Evolutionary conservation across 2,888 invertebrate species (phyloP).

Genomic region (Falcaria lacertinaria): DNA sequence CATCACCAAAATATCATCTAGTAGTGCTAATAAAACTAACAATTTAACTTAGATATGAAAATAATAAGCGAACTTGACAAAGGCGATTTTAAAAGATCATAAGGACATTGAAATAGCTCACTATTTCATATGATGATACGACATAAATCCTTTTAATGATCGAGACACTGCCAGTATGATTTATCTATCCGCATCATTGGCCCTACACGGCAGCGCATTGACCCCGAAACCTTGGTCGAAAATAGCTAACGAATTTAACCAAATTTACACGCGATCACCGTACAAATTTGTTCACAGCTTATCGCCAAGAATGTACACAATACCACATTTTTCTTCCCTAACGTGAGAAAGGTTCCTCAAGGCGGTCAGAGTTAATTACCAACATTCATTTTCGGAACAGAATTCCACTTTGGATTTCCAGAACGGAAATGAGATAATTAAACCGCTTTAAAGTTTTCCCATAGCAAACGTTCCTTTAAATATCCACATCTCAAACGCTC

Average conservation of each 20-base stretch:
- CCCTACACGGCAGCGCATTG: slow-evolving; percentile 52
- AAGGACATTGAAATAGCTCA: no score
- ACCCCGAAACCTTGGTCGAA: slow-evolving; percentile 58
- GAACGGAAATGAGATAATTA: neutral
- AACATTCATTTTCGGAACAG: neutral
- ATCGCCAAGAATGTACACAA: slow-evolving; percentile 30
- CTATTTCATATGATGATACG: no score
- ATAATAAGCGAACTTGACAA: no score
- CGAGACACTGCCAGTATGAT: slow-evolving; percentile 1
- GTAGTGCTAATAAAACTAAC: no score
- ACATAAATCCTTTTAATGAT: neutral
- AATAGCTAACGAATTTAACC: slow-evolving; percentile 62
- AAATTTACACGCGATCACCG: slow-evolving; percentile 49
- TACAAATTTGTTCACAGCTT: slow-evolving; percentile 55
- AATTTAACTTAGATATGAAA: no score
- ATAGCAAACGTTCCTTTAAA: neutral
- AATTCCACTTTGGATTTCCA: neutral
- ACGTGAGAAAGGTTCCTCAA: neutral
- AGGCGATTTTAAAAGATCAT: no score
- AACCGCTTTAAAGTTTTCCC: neutral
- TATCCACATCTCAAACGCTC: neutral
- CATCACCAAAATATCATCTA: no score
- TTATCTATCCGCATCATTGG: slow-evolving; percentile 17
- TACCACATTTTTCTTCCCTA: slow-evolving; percentile 14
- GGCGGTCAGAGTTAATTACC: neutral